These are phyloP conservation scores for Cremastinae sp. DNA, from an alignment of 2,888 invertebrate genomes.

Conservation along the genomic window DNA sequence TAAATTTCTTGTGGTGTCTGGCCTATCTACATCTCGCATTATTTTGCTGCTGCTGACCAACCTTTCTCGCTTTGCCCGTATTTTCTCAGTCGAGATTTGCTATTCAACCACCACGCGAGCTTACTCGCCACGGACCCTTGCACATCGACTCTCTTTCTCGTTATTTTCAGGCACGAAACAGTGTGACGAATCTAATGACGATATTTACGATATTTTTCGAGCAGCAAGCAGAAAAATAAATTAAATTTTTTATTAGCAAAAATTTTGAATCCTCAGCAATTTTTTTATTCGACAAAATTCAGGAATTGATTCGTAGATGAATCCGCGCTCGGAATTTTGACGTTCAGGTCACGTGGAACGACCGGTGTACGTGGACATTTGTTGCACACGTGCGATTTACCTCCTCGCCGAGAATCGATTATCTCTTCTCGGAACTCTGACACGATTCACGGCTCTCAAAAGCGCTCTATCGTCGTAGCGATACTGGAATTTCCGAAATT, in stretches of 20 bases:
- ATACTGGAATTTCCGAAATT: background rate
- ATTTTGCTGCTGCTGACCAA: conserved; percentile 24
- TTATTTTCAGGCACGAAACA: too few species aligned
- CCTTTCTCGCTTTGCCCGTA: conserved; percentile 25
- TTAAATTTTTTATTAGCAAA: background rate
- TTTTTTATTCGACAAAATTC: too few species aligned
- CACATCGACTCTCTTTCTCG: too few species aligned
- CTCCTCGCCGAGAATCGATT: conserved; percentile 32
- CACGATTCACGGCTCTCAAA: conserved; percentile 26
- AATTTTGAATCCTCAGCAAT: background rate
- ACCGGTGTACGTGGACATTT: background rate
- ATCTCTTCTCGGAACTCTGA: conserved; percentile 26
- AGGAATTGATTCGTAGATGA: too few species aligned
- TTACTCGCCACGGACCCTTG: too few species aligned
- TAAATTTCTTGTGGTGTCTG: conserved; percentile 38
- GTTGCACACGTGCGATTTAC: conserved; percentile 41
- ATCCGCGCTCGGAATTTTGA: too few species aligned
- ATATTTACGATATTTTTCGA: too few species aligned
- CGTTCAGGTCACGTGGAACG: background rate
- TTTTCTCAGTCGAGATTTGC: conserved; percentile 20
- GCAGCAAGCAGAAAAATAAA: background rate
- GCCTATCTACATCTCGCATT: conserved; percentile 41
- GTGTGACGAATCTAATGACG: too few species aligned
- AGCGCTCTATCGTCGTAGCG: background rate
- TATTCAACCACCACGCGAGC: conserved; percentile 1